phyloP scores from a whole-genome alignment of 2,113 vertebrate genomes.

The Plecotus auritus region DNA sequence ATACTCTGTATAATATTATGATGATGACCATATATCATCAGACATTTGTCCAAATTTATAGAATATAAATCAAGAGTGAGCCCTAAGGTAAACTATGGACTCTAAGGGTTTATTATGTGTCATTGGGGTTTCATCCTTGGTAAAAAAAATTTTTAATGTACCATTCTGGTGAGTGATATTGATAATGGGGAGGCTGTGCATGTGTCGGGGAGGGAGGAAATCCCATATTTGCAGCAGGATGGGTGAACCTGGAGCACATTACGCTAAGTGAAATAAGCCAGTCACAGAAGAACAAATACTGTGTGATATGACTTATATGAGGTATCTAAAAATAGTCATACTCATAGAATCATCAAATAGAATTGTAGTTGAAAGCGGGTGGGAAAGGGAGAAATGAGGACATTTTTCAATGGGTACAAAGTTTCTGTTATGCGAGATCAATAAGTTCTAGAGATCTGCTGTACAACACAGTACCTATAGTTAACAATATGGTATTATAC shows the following conservation, averaged over 20 bases:
- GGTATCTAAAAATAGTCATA: not conserved
- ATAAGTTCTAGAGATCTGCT: not conserved
- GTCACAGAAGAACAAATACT: not conserved
- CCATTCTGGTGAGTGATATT: not conserved
- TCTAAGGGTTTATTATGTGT: not conserved
- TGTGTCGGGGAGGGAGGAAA: not conserved
- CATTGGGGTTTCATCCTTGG: not conserved
- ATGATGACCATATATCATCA: not conserved
- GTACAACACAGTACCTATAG: not conserved
- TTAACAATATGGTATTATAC: not conserved
- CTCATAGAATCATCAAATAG: not conserved
- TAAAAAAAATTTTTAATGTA: not conserved
- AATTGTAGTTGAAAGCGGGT: not conserved
- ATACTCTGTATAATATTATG: not conserved
- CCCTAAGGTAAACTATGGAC: not conserved
- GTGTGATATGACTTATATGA: not conserved
- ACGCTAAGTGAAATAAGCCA: not conserved
- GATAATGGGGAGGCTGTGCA: not conserved
- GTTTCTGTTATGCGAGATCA: not conserved
- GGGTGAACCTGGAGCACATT: not conserved
- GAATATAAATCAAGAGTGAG: not conserved
- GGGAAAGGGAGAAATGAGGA: not conserved
- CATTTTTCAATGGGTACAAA: not conserved
- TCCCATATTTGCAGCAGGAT: not conserved
- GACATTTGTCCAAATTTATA: too few relatives aligned